phyloP scores from a whole-genome alignment of 2,113 vertebrate species.

The Ifrita kowaldi region DNA sequence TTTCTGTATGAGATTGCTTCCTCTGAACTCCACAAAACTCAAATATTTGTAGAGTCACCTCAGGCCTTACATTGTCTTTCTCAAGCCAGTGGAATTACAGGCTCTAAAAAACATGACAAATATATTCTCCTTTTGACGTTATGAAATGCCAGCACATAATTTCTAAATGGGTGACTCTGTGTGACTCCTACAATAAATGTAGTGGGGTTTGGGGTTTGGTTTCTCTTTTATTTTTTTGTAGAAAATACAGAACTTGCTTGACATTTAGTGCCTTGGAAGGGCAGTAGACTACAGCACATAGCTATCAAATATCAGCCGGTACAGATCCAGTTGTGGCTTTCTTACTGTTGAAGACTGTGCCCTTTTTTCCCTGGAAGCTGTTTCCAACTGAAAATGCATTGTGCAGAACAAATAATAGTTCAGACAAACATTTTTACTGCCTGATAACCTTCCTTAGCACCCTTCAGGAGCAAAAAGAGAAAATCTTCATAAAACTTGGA shows the following conservation, averaged over 20 bases:
- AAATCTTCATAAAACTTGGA: neutral
- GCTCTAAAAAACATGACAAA: neutral
- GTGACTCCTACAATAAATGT: rapidly evolving
- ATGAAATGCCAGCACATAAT: neutral
- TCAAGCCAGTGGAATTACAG: neutral
- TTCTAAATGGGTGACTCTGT: neutral
- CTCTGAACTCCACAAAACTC: neutral
- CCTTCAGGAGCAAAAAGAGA: neutral
- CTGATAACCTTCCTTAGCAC: neutral
- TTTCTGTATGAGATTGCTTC: neutral
- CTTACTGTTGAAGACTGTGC: neutral
- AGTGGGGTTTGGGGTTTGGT: neutral
- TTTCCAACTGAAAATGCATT: neutral
- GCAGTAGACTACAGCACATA: neutral
- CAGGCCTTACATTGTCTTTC: neutral
- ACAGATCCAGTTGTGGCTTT: neutral
- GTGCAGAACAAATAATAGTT: neutral
- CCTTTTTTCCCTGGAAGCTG: neutral
- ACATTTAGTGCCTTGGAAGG: neutral
- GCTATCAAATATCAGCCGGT: neutral
- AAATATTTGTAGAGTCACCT: neutral
- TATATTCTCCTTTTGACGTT: neutral
- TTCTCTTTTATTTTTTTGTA: neutral
- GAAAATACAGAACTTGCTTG: neutral
- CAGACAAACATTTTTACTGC: neutral